Conservation (phyloP, 2,797 vertebrate genomes). For the Numenius phaeopus region DNA sequence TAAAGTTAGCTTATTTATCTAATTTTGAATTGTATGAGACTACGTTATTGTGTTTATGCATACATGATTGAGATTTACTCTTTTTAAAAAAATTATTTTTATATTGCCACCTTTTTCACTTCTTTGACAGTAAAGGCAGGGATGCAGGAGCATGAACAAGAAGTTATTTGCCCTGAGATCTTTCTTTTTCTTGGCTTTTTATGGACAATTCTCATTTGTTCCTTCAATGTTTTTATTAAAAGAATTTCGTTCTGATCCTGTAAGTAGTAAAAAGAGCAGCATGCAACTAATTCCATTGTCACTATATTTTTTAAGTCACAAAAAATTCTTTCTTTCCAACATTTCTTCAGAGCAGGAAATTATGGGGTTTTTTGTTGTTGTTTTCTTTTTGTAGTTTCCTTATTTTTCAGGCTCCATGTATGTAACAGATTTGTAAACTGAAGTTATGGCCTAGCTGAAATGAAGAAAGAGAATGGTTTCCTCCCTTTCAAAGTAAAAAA, state of each 20-base stretch:
- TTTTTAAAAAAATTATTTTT: neutral
- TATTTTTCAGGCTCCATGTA: neutral
- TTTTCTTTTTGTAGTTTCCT: neutral
- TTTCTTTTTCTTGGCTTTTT: neutral
- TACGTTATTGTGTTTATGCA: neutral
- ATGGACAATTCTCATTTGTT: neutral
- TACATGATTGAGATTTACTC: neutral
- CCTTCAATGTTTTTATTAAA: neutral
- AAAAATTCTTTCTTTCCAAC: neutral
- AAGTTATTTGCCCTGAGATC: neutral
- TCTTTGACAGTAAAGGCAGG: neutral
- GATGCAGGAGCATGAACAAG: neutral
- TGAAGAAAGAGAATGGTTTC: neutral
- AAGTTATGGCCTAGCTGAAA: neutral
- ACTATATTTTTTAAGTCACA: neutral
- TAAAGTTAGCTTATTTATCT: neutral
- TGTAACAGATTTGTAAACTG: neutral
- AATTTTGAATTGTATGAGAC: neutral
- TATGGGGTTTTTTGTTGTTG: rapidly evolving
- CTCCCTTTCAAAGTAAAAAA: neutral
- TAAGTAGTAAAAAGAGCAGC: neutral
- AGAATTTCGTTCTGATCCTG: neutral
- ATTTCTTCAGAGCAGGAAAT: neutral
- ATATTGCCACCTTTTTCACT: neutral
- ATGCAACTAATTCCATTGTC: neutral